phyloP scores from a whole-genome alignment of 2,113 vertebrate genomes.

The Pomatostomus ruficeps region DNA sequence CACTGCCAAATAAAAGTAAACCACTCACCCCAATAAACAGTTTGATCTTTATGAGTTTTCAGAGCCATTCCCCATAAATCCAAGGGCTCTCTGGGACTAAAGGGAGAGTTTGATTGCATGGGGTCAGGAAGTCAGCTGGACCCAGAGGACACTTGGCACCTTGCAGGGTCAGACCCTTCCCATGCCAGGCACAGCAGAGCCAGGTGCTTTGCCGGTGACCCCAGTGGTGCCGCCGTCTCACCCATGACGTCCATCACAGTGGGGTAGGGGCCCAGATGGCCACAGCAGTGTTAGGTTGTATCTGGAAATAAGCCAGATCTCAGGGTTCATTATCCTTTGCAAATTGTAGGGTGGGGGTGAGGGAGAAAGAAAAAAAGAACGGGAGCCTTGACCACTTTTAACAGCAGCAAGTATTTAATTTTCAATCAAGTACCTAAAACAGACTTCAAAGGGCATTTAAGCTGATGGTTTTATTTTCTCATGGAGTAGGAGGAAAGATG shows the following conservation, averaged over 20 bases:
- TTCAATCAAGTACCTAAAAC: conserved; percentile 69
- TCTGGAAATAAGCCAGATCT: conserved; percentile 4
- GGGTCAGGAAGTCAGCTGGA: not conserved
- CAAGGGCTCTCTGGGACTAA: not conserved
- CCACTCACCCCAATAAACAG: not conserved
- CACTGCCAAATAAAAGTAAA: not conserved
- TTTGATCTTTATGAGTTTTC: conserved; percentile 30
- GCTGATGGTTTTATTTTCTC: conserved; percentile 74
- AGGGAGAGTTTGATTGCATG: not conserved
- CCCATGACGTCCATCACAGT: fast-evolving
- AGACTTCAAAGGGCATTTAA: conserved; percentile 75
- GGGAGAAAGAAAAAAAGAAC: not conserved
- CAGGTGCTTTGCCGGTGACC: not conserved
- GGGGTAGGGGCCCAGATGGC: not conserved
- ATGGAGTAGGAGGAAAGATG: conserved; percentile 71
- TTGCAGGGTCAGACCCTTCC: not conserved
- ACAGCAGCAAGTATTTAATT: conserved; percentile 59
- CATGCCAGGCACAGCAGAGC: fast-evolving
- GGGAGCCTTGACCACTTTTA: conserved; percentile 30
- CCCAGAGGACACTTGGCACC: not conserved
- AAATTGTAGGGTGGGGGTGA: not conserved
- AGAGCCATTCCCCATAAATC: not conserved
- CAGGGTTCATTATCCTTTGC: not conserved
- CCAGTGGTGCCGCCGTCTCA: fast-evolving
- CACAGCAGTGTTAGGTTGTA: not conserved